Evolutionary conservation across 2,888 invertebrate genomes (phyloP), one percentile per base, ranked within the genome.

Genomic region (Platynereis dumerilii): DNA sequence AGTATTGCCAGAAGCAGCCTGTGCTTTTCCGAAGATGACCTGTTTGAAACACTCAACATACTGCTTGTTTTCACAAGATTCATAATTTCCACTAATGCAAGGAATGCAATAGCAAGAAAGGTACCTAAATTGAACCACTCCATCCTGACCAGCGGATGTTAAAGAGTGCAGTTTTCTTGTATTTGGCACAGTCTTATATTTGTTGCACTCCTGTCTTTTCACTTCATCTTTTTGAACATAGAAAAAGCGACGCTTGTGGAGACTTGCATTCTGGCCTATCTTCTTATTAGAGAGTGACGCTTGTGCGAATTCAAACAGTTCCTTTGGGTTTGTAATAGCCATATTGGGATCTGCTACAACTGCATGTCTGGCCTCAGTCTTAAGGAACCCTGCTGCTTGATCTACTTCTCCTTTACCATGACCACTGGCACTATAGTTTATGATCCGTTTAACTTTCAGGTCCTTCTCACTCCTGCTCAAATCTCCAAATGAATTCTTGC

Each of bases 331-430:
- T 24, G 22, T 22, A 24, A 26, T 55, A 10, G 24, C 5, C 5
- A 27, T 7, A 27, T 55, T 55, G 3, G 17, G 3, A 55, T 55
- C 56, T 24, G 24, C 7, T 3, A 55, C 17, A n/a, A 55, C 56
- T 26, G 56, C 56, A 22, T 24, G 22, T 55, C 56, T 55, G 22
- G 56, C 56, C 27, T 2, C 26, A 24, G 56, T 55, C 27, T 55
- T 55, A 24, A 55, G 27, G 17, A 10, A 55, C 7, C 56, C 56
- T 5, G 56, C 56, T 10, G 56, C 56, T 7, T 22, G 27, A 17
- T 55, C 56, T 10, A 55, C 56, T 24, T 55, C 56, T 5, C 56
- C 56, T 24, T 55, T 55, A 10, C 56, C 56, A 55, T 55, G 56
- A 7, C 56, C 56, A 55, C 24, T 7, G 5, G 24, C 56, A 24